Conservation (phyloP, 2,888 invertebrate species). For the Drosophila paucipuncta region DNA sequence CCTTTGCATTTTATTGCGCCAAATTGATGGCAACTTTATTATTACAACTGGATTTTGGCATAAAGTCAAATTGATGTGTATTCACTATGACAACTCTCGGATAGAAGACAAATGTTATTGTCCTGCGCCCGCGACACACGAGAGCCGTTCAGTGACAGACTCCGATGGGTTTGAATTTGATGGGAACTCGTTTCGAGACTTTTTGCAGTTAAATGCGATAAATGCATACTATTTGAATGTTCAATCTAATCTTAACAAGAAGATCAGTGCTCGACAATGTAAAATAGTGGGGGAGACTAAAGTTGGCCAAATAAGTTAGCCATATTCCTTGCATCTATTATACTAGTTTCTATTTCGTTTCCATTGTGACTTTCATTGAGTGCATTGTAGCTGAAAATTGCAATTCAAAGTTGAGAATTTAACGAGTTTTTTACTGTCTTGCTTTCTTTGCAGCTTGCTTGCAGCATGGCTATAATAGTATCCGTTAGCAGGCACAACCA, state of each 20-base stretch:
- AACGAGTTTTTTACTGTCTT: not conserved
- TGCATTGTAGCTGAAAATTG: not conserved
- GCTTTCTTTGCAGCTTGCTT: not conserved
- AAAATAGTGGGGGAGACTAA: not conserved
- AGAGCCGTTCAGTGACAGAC: not conserved
- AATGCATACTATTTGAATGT: not conserved
- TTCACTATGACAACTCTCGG: slow-evolving; percentile 1
- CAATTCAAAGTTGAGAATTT: not conserved
- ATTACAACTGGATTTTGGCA: slow-evolving; percentile 64
- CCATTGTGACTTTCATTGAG: not conserved
- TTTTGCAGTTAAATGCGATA: not conserved
- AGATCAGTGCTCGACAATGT: not conserved
- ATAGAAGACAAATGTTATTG: not conserved
- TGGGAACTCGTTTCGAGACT: not conserved
- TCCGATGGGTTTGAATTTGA: not conserved
- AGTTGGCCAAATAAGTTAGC: not conserved
- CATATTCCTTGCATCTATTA: not conserved
- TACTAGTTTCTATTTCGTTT: not conserved
- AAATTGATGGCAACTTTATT: slow-evolving; percentile 68
- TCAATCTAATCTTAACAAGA: not conserved
- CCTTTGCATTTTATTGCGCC: slow-evolving; percentile 49
- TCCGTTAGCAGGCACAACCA: not conserved
- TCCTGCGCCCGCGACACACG: not conserved
- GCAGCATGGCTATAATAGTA: not conserved
- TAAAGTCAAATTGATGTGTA: slow-evolving; percentile 46